Evolutionary conservation across 1,140 invertebrate genomes (phyloP).

Genomic region (Drosophila kurseongensis): DNA sequence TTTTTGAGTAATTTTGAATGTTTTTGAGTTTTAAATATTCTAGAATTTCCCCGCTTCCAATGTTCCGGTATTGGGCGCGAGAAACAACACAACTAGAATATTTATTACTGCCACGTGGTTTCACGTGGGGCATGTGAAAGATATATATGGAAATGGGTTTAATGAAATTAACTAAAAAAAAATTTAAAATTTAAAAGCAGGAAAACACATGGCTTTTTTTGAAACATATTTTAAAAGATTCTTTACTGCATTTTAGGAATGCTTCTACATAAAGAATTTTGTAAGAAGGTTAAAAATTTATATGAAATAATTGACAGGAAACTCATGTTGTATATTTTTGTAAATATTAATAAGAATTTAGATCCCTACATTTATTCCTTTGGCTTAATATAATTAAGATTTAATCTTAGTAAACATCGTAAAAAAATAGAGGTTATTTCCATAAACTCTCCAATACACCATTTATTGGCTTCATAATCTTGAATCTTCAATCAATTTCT

Average conservation of each 20-base stretch:
- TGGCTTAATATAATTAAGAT: no score
- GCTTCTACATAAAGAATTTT: no score
- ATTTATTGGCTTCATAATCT: not conserved
- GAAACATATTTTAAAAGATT: no score
- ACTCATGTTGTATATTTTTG: no score
- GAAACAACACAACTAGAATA: constrained; percentile 11
- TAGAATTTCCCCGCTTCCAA: not conserved
- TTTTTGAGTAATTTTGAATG: constrained; percentile 15
- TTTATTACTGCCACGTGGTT: constrained; percentile 28
- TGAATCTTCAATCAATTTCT: not conserved
- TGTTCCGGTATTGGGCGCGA: constrained; percentile 4
- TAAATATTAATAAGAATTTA: no score
- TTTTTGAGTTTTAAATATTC: constrained; percentile 24
- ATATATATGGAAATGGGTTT: not conserved
- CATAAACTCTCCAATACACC: not conserved
- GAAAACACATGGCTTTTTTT: no score
- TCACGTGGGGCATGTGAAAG: not conserved
- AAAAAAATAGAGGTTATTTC: not conserved
- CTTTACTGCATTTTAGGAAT: no score
- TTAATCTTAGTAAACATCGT: not conserved
- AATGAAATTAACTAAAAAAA: not conserved
- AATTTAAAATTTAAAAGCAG: not conserved
- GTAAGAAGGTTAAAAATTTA: no score
- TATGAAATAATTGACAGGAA: no score
- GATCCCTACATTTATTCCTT: not conserved